Evolutionary conservation across 2,888 invertebrate genomes (phyloP), one percentile per base, ranked within the genome.

Genomic region (Corythucha ciliata): DNA sequence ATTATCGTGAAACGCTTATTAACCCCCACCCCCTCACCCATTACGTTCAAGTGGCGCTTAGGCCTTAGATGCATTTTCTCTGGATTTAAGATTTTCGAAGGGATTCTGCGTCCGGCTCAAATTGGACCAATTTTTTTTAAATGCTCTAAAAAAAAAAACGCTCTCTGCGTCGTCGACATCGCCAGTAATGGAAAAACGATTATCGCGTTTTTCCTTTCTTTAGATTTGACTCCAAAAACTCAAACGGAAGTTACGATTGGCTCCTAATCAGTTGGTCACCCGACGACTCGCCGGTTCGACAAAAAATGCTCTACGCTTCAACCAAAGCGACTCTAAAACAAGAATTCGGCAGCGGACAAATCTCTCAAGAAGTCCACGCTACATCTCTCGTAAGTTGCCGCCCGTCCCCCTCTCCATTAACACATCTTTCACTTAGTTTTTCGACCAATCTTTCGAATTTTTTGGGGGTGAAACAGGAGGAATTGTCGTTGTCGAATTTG

Each of bases 221-320:
- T 16, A 81, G 85, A 57, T 72, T 90, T 59, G 90, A 90, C 65
- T 73, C 77, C 20, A 83, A 80, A 64, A 83, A 83, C 58, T 77
- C 84, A 20, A 72, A 73, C 10, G 74, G 81, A 6, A 90, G 90
- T 0, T 82, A 87, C 68, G 86, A 91, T 63, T 98, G 97, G 96
- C 68, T 97, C 7, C 75, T 92, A 48, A 80, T 93, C 48, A 87
- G 87, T 62, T 98, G 94, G 90, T 89, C 86, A 0, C 97, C 97
- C 1, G 97, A 97, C 65, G 78, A 78, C 51, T 87, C 94, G 1
- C 80, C 86, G 0, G 83, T 96, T 3, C 74, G 96, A 52, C 83
- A 92, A 64, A 98, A 98, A 70, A 97, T 98, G 97, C 72, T 98
- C 48, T 94, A 94, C 64, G 97, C 97, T 0, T 94, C 93, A 0